Percentiles rank a stretch among this genome's conserved stretches.
phyloP scores from a whole-genome alignment of 1,140 invertebrate species.

The Bicyclus anynana region DNA sequence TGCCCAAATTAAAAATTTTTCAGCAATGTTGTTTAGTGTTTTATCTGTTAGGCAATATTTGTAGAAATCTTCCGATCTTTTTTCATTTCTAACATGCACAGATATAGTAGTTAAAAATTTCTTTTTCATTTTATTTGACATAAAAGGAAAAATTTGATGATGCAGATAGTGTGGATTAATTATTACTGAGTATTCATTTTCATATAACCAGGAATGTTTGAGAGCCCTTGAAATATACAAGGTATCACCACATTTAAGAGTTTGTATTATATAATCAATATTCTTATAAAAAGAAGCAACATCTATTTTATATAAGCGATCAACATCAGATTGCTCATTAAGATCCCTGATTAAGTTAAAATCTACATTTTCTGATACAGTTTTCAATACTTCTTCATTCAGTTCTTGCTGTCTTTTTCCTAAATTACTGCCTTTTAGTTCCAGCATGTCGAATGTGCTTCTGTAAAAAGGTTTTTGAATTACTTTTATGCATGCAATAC shows the following conservation, averaged over 20 bases:
- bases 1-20: conserved; percentile 26
- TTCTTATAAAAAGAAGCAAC: conserved; percentile 32
- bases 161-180: conserved; percentile 28
- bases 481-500: too few species aligned
- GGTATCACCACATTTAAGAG: conserved; percentile 33
- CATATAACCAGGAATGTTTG: conserved; percentile 16
- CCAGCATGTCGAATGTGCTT: conserved; percentile 17
- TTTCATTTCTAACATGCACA: conserved; percentile 20
- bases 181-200: conserved; percentile 11
- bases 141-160: conserved; percentile 31
- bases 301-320: conserved; percentile 38
- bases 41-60: conserved; percentile 28
- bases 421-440: conserved; percentile 21
- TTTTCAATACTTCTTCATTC: conserved; percentile 21
- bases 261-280: conserved; percentile 29
- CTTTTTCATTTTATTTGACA: conserved; percentile 36
- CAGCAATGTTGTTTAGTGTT: conserved; percentile 17
- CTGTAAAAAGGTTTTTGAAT: conserved; percentile 24
- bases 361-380: conserved; percentile 15
- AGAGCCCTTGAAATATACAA: conserved; percentile 33
- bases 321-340: conserved; percentile 30
- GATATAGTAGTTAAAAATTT: conserved; percentile 33
- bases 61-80: conserved; percentile 27
- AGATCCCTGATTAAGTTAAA: conserved; percentile 25
- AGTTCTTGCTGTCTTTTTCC: conserved; percentile 26